These are phyloP conservation scores for Batillaria attramentaria DNA, from an alignment of 1,140 invertebrate genomes.

Conservation along the genomic window DNA sequence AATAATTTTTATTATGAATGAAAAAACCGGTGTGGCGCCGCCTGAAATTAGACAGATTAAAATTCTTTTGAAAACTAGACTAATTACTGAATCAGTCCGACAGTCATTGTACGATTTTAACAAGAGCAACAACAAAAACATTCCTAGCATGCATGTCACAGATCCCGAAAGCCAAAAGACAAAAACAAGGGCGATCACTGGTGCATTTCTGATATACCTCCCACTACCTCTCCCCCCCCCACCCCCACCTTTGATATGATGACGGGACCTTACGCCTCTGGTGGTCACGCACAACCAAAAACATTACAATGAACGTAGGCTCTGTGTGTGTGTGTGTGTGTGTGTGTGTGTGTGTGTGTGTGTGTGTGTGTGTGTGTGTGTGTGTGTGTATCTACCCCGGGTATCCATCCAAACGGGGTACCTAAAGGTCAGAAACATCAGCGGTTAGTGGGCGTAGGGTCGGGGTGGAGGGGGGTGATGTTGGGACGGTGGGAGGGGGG, in stretches of 20 bases:
- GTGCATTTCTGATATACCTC: background rate
- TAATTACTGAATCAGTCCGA: too few species aligned
- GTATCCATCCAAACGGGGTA: slow-evolving; percentile 32
- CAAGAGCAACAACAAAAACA: too few species aligned
- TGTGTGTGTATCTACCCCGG: slow-evolving; percentile 33
- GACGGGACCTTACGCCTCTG: background rate
- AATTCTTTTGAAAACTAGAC: too few species aligned
- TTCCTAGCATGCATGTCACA: too few species aligned
- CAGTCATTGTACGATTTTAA: too few species aligned
- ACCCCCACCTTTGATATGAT: background rate
- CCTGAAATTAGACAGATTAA: too few species aligned
- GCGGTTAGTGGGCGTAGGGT: background rate
- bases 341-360: slow-evolving; percentile 9
- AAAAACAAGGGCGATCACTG: background rate
- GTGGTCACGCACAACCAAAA: background rate
- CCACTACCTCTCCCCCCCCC: too few species aligned
- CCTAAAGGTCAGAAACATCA: too few species aligned
- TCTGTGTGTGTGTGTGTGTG: slow-evolving; percentile 22
- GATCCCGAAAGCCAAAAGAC: background rate
- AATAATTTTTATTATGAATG: too few species aligned
- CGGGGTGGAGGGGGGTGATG: background rate
- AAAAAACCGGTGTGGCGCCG: too few species aligned
- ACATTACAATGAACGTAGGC: background rate
- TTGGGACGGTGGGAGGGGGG: background rate
- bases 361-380: slow-evolving; percentile 34